Evolutionary conservation across 2,888 invertebrate genomes (phyloP), one percentile per base, ranked within the genome.

Genomic region (Scaptomyza cyrtandrae): DNA sequence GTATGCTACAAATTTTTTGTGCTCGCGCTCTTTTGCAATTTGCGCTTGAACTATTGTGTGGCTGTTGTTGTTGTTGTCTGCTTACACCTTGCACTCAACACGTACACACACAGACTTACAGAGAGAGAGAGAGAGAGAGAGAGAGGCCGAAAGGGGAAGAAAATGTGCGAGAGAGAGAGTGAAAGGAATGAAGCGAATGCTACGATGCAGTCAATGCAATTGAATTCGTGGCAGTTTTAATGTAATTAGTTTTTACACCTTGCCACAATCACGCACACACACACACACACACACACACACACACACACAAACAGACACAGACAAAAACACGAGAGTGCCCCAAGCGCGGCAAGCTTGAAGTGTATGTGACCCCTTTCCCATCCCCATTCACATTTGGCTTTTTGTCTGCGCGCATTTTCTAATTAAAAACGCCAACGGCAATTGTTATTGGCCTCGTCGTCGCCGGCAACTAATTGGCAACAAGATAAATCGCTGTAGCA

Each of bases 211-310:
- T 68, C 78, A 80, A 75, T 80, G 80, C 87, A 87, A 84, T 84
- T 85, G 84, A 84, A 84, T 82, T 84, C 80, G 87, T 84, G 85
- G 84, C 87, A 87, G 82, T 84, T 87, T 84, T 84, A 84, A 84
- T 84, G 87, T 84, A 84, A 84, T 84, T 84, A 87, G 80, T 87
- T 84, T 84, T 84, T 82, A 86, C 84, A 84, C 82, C 87, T 86
- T 85, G 72, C 75, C 54, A 60, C 66, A 73, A 80, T 75, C 58
- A 74, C 70, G 68, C 65, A 46, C 14, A 39, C 41, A 16, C 41
- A 16, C 16, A 41, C 41, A 16, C 9, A 9, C 39, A 33, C 31
- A 10, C 60, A 73, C 39, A 33, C 31, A 10, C 60, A 73, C 70
- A 71, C 65, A 54, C 24, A 52, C 70, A 70, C 65, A 54, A n/a